Percentiles rank a stretch among this genome's conserved stretches.
phyloP scores from a whole-genome alignment of 2,113 vertebrate genomes.

The Glaucidium brasilianum region DNA sequence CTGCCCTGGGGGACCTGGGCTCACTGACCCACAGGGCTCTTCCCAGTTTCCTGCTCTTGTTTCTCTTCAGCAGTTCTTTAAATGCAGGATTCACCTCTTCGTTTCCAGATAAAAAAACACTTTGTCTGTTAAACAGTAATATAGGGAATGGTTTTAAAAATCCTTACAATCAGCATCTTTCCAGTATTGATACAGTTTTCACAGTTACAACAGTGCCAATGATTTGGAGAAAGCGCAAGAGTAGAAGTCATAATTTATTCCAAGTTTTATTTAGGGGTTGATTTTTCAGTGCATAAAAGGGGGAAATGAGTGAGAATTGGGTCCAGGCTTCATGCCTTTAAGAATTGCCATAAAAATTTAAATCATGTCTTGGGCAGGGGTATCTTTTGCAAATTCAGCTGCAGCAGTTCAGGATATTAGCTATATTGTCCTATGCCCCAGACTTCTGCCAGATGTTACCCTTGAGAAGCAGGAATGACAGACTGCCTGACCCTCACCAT shows the following conservation, averaged over 20 bases:
- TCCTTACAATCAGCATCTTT: neutral
- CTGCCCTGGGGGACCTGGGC: neutral
- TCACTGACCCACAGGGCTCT: accelerated
- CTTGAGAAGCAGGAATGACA: neutral
- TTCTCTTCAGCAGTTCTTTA: neutral
- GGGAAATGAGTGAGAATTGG: neutral
- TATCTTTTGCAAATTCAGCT: neutral
- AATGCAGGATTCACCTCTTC: neutral
- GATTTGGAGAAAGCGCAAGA: neutral
- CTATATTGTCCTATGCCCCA: neutral
- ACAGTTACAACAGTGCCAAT: neutral
- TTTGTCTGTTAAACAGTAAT: neutral
- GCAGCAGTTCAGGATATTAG: neutral
- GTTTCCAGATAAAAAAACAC: neutral
- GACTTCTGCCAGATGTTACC: neutral
- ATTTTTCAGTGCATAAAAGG: neutral
- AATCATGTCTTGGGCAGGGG: neutral
- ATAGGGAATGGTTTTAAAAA: neutral
- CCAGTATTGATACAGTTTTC: neutral
- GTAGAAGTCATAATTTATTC: neutral
- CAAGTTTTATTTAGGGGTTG: neutral
- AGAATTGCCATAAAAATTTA: neutral
- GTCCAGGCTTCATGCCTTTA: neutral
- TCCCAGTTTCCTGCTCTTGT: neutral
- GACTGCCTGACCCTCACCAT: neutral